phyloP scores from a whole-genome alignment of 2,888 invertebrate genomes.

The Scrobipalpa costella region DNA sequence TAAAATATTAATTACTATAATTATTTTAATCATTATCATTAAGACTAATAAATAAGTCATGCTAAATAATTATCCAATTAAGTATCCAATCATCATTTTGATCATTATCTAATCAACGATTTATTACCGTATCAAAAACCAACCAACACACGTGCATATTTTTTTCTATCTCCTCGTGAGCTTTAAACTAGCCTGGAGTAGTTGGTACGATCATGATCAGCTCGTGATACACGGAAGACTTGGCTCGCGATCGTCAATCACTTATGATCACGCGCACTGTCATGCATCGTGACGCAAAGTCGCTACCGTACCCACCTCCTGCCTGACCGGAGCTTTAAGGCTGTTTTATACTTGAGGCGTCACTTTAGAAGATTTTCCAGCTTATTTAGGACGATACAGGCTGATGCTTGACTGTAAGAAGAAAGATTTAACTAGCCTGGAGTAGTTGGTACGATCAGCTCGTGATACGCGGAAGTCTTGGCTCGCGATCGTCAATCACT shows the following conservation, averaged over 20 bases:
- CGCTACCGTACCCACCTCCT: conserved; percentile 8
- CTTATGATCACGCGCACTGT: conserved; percentile 32
- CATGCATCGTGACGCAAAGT: conserved; percentile 28
- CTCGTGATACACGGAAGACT: conserved; percentile 61
- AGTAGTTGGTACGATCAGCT: too few species aligned
- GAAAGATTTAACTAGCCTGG: too few species aligned
- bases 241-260: conserved; percentile 56
- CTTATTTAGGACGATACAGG: too few species aligned
- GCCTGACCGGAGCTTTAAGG: not conserved
- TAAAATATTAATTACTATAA: too few species aligned
- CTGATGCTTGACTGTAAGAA: too few species aligned
- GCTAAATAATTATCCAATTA: not conserved
- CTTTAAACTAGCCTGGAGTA: not conserved
- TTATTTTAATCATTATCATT: too few species aligned
- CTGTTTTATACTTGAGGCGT: not conserved
- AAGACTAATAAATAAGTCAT: not conserved
- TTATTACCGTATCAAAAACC: not conserved
- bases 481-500: too few species aligned
- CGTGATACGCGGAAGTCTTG: too few species aligned
- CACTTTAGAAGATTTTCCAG: not conserved
- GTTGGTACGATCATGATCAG: too few species aligned
- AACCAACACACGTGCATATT: too few species aligned
- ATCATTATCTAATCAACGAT: not conserved
- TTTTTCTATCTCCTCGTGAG: too few species aligned
- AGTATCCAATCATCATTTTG: not conserved